Conservation (phyloP, 2,888 invertebrate species). For the Drosophila yooni region DNA sequence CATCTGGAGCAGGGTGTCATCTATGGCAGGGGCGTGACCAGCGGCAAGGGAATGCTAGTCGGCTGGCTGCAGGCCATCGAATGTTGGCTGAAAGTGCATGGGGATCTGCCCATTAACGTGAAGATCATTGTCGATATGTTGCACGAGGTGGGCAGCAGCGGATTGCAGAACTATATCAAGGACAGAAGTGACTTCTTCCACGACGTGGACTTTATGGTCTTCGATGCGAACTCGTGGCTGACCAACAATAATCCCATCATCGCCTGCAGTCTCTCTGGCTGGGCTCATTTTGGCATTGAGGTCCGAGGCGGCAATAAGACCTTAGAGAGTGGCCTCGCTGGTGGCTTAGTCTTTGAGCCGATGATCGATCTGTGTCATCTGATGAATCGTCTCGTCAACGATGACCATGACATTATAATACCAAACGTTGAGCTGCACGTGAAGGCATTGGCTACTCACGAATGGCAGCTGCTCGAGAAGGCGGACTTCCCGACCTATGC, state of each 20-base stretch:
- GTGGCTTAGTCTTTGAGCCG: slow-evolving; percentile 60
- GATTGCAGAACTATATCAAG: slow-evolving; percentile 28
- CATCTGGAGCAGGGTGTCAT: slow-evolving; percentile 11
- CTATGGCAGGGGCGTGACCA: slow-evolving; percentile 54
- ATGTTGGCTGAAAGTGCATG: slow-evolving; percentile 34
- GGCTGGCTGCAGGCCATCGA: slow-evolving; percentile 60
- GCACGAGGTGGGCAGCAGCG: slow-evolving; percentile 55
- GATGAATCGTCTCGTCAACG: slow-evolving; percentile 46
- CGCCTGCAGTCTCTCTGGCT: slow-evolving; percentile 50
- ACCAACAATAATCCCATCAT: slow-evolving; percentile 35
- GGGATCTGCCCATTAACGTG: slow-evolving; percentile 54
- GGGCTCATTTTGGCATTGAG: slow-evolving; percentile 47
- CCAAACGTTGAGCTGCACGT: slow-evolving; percentile 16
- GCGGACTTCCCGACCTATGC: slow-evolving; percentile 38
- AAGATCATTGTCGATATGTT: slow-evolving; percentile 54
- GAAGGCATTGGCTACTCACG: not conserved
- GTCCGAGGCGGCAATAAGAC: slow-evolving; percentile 42
- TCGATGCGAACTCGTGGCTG: slow-evolving; percentile 51
- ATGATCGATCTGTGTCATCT: slow-evolving; percentile 57
- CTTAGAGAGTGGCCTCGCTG: slow-evolving; percentile 45
- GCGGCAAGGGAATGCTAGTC: slow-evolving; percentile 57
- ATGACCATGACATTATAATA: slow-evolving; percentile 21
- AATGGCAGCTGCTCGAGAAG: slow-evolving; percentile 47
- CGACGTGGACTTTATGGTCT: slow-evolving; percentile 49
- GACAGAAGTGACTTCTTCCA: slow-evolving; percentile 28